phyloP scores from a whole-genome alignment of 2,888 invertebrate species.

The Pristionchus fissidentatus region DNA sequence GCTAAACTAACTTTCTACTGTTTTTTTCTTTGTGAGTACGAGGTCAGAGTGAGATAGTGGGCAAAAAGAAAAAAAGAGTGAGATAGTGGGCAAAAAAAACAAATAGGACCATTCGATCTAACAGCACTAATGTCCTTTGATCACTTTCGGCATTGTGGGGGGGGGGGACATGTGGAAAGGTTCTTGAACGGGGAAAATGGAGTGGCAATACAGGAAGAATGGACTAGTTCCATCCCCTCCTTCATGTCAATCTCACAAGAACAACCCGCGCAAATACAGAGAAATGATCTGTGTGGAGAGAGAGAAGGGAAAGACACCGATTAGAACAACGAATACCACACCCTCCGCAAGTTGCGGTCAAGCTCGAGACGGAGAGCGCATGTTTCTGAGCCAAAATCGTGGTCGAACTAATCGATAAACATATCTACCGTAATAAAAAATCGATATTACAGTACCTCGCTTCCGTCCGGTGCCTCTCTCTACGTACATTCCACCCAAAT shows the following conservation, averaged over 20 bases:
- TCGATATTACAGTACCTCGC: not conserved
- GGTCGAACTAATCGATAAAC: too few species aligned
- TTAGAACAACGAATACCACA: not conserved
- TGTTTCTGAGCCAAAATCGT: too few species aligned
- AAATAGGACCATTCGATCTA: too few species aligned
- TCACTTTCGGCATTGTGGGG: too few species aligned
- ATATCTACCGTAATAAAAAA: not conserved
- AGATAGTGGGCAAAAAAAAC: too few species aligned
- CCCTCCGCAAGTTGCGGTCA: not conserved
- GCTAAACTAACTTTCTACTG: too few species aligned
- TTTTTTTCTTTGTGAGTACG: too few species aligned
- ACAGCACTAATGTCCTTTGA: too few species aligned
- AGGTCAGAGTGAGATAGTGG: not conserved
- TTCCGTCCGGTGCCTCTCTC: slow-evolving; percentile 38
- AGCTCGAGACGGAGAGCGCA: not conserved
- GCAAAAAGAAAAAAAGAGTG: not conserved
- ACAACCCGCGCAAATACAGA: not conserved
- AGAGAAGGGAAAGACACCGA: slow-evolving; percentile 6
- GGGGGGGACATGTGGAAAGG: too few species aligned
- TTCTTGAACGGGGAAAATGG: slow-evolving; percentile 1
- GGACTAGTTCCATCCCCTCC: slow-evolving; percentile 4
- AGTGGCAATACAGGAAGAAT: not conserved
- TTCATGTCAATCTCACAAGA: not conserved
- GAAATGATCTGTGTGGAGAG: not conserved
- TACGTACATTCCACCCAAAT: slow-evolving; percentile 39